These are phyloP conservation scores for Argynnis bischoffii DNA, from an alignment of 2,888 invertebrate species.

Conservation along the genomic window DNA sequence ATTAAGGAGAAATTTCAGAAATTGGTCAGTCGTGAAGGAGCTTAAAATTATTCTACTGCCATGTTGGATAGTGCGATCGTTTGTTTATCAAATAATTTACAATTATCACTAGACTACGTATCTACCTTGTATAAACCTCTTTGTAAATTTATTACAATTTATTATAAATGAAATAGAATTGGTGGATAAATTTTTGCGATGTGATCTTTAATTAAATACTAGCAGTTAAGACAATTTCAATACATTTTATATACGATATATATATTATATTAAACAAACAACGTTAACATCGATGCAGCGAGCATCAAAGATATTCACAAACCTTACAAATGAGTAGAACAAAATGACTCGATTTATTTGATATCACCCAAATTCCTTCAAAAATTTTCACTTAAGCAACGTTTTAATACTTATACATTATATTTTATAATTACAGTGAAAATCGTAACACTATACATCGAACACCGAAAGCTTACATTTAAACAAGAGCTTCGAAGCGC, in stretches of 20 bases:
- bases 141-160: conserved; percentile 72
- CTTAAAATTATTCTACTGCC: conserved; percentile 71
- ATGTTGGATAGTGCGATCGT: conserved; percentile 55
- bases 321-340: conserved; percentile 28
- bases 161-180: conserved; percentile 26
- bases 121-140: conserved; percentile 83
- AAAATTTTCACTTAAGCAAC: conserved; percentile 66
- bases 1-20: conserved; percentile 65
- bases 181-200: conserved; percentile 36
- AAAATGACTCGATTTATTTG: conserved; percentile 54
- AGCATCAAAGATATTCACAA: conserved; percentile 37
- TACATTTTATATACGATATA: conserved; percentile 19
- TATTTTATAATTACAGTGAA: conserved; percentile 47
- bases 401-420: conserved; percentile 45
- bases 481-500: conserved; percentile 56
- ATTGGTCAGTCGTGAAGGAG: conserved; percentile 68
- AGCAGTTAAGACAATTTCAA: conserved; percentile 18
- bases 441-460: conserved; percentile 57
- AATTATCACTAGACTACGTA: conserved; percentile 74
- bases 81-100: conserved; percentile 64
- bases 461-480: conserved; percentile 76
- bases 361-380: conserved; percentile 80
- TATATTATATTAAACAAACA: conserved; percentile 19
- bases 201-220: conserved; percentile 33
- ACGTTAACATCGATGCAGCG: conserved; percentile 23